Base-by-base conservation (phyloP, 2,888 invertebrate species). In the Antheraea assamensis region DNA sequence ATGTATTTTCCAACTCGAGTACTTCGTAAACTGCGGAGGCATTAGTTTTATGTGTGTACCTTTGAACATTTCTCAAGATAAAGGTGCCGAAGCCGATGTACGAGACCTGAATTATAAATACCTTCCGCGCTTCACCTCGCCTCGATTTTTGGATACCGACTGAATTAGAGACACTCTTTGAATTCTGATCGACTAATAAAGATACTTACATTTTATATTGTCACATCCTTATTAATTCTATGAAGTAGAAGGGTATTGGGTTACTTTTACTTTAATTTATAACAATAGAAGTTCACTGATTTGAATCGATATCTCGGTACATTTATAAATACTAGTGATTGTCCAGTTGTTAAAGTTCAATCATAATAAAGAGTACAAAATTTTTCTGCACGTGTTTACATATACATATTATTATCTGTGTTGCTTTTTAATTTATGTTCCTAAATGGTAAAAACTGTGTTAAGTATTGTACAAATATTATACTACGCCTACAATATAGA, bases 41-140 rank as follows among this genome's bases (percentile, higher is more conserved):
- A 68, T 68, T 68, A 68, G 68, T 35, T 68, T 68, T 35, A 68
- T 35, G n/a, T n/a, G n/a, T n/a, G 68, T 68, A 35, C 68, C 68
- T 68, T 35, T 31, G 77, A 78, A 82, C 81, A 83, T 83, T 80
- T 81, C 78, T 77, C 80, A 78, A 80, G 82, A 83, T 85, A 81
- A 84, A 86, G 79, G 84, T 87, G 85, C 84, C 80, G 80, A 82
- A 70, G 74, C 71, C 72, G 73, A 31, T 30, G 75, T 74, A 83
- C 88, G 86, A 81, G 84, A 75, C 75, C 76, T 70, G 83, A 84
- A 87, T 88, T 77, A 75, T 74, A 79, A 83, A 74, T 71, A 64
- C 35, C 17, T 35, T 35, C 58, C 30, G 70, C 74, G 72, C 68
- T 49, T 72, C 74, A 72, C 72, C 13, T 61, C 72, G 27, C 66